Evolutionary conservation across 2,797 vertebrate species (phyloP), one percentile per base, ranked within the genome.

Genomic region (Halcyon chelicuti): DNA sequence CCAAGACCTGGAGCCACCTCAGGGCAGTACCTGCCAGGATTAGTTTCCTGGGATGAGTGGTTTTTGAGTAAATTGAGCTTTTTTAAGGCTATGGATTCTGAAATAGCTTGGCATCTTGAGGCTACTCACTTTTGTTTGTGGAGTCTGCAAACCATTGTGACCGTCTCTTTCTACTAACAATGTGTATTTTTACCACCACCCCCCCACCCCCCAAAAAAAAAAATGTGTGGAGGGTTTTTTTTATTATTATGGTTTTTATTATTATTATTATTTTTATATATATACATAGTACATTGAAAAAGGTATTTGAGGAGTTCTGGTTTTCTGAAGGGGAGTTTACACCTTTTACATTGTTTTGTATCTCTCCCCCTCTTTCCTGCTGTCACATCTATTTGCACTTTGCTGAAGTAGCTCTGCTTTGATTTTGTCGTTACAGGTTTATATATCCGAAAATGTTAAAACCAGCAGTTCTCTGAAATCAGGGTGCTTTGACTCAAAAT

Each of bases 241-340:
- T 52, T 52, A 29, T 15, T 52, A 52, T 16, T 17, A 51, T 0
- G 8, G 8, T 46, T 26, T 42, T 2, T 1, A 16, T 4, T 52
- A 29, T 15, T 52, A 52, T 16, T 17, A 51, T 0, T 9, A 11
- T 46, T 26, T 42, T 2, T 1, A 16, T 4, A 25, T 60, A 14
- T 47, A 51, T 51, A 14, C 6, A 33, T 1, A 35, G 5, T 42
- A 37, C 0, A 0, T 35, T 19, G 1, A 12, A 74, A 76, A 67
- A 25, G 25, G 9, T 5, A 40, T 67, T 72, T 33, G 25, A 81
- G 33, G 35, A 68, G 13, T 16, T 60, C 4, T 33, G 25, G 0
- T 44, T 88, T 86, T 60, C 28, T 17, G 7, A 47, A 47, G 31
- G 14, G 23, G 10, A 44, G 2, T 54, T 58, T 25, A 26, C 40